phyloP scores from a whole-genome alignment of 1,140 invertebrate species.

The Aphaenogaster rudis region DNA sequence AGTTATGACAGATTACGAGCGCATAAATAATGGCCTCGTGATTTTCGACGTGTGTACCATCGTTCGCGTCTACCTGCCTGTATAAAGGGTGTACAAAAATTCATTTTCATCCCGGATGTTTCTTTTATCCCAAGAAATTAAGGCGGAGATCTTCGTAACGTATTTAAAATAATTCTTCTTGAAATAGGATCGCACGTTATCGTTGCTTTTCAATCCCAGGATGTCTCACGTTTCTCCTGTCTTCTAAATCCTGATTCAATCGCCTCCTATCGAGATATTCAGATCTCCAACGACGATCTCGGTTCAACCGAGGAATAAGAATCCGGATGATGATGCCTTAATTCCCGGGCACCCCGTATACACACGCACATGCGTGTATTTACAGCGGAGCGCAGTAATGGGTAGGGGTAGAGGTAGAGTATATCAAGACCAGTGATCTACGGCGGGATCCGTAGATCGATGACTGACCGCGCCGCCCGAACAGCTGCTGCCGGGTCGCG shows the following conservation, averaged over 20 bases:
- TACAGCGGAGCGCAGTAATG: slow-evolving; percentile 22
- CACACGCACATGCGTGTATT: slow-evolving; percentile 3
- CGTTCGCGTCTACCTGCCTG: slow-evolving; percentile 38
- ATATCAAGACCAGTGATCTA: slow-evolving; percentile 81
- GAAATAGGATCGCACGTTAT: neutral
- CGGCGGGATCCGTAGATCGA: slow-evolving; percentile 82
- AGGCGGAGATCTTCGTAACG: neutral
- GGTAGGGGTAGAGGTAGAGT: slow-evolving; percentile 46
- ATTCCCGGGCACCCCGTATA: slow-evolving; percentile 19
- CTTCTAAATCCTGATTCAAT: neutral
- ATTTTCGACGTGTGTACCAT: slow-evolving; percentile 67
- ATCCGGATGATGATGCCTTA: slow-evolving; percentile 41
- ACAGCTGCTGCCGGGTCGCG: slow-evolving; percentile 83
- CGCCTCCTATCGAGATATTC: neutral
- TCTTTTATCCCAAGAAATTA: neutral
- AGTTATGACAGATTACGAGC: slow-evolving; percentile 80
- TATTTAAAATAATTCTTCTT: neutral
- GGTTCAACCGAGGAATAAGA: neutral
- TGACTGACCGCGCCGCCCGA: slow-evolving; percentile 81
- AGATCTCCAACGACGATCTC: neutral
- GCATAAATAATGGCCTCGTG: slow-evolving; percentile 74
- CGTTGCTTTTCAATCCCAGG: neutral
- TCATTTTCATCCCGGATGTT: neutral
- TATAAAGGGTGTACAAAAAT: slow-evolving; percentile 33
- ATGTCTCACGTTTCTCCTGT: neutral